A percentile compares a stretch with the other conserved stretches of the same genome.
Evolutionary conservation across 2,888 invertebrate genomes (phyloP).

Genomic region (Laspeyria flexula): DNA sequence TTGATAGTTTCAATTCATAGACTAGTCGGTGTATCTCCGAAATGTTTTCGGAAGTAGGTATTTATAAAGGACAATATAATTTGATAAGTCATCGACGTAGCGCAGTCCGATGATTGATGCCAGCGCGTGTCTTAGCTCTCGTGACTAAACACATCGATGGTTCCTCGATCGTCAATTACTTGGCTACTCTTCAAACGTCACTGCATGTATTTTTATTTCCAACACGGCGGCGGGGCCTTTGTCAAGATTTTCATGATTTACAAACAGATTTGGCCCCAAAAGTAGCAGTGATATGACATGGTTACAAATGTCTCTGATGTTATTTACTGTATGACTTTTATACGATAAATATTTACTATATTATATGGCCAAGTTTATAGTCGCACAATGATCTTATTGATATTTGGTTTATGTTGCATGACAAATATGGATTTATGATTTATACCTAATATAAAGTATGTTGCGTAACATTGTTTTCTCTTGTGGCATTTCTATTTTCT

Average conservation of each 20-base stretch:
- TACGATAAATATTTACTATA: too few species aligned
- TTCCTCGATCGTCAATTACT: constrained; percentile 53
- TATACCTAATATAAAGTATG: constrained; percentile 7
- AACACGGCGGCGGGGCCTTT: constrained; percentile 37
- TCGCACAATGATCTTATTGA: background rate
- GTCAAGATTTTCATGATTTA: constrained; percentile 22
- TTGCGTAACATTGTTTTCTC: constrained; percentile 8
- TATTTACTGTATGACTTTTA: background rate
- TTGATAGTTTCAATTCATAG: constrained; percentile 1
- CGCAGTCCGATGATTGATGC: constrained; percentile 40
- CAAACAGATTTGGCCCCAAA: constrained; percentile 5
- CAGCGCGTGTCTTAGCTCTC: constrained; percentile 49
- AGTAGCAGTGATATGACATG: constrained; percentile 1
- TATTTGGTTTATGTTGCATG: constrained; percentile 30
- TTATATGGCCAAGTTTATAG: too few species aligned
- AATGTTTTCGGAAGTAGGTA: constrained; percentile 11
- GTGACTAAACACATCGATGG: constrained; percentile 48
- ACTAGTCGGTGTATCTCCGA: background rate
- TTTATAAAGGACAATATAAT: constrained; percentile 29
- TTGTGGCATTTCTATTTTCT: constrained; percentile 33
- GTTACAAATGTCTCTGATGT: constrained; percentile 3
- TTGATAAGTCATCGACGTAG: constrained; percentile 45
- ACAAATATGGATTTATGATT: background rate
- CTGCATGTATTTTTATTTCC: constrained; percentile 64
- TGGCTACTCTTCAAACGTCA: constrained; percentile 76